Evolutionary conservation across 2,888 invertebrate species (phyloP), one percentile per base, ranked within the genome.

Genomic region (Ferdinandea cuprea): DNA sequence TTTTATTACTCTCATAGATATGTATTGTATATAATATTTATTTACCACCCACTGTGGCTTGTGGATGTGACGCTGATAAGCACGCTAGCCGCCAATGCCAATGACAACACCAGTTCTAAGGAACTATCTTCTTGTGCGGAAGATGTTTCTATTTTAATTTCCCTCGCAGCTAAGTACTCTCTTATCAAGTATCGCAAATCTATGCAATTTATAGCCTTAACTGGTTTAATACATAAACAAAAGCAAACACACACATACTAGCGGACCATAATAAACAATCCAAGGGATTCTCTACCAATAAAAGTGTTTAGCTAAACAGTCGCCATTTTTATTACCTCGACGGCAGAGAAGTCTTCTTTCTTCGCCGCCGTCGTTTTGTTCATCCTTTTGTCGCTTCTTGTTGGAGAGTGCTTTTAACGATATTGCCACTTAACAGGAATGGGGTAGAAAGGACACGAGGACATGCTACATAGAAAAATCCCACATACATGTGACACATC

Each of bases 261-360:
- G 25, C 2, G 11, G 7, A 13, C 25, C 37, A 61, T 25, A 2
- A 35, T 13, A 25, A 19, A 44, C 42, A 59, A 19, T 25, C 9
- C 6, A 2, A 7, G 37, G 37, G 54, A 25, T 37, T 30, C 40
- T 69, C 37, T 19, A 73, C 83, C 83, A 83, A 83, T 83, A 83
- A 83, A 83, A 83, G 83, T 83, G 78, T 83, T 83, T 83, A 83
- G 83, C 83, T 83, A 83, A 83, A 83, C 83, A 83, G 83, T 83
- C 83, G 83, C 83, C 83, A 83, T 83, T 83, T 83, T 83, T 83
- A 83, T 83, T 83, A 78, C 78, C 63, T 73, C 61, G 58, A 68
- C 8, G 54, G 50, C 4, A 25, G 25, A 25, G 42, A 46, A 58
- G 35, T 69, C 59, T 68, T 73, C 72, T n/a, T 25, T 25, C 25